phyloP scores from a whole-genome alignment of 2,888 invertebrate species.

The Lysandra bellargus region DNA sequence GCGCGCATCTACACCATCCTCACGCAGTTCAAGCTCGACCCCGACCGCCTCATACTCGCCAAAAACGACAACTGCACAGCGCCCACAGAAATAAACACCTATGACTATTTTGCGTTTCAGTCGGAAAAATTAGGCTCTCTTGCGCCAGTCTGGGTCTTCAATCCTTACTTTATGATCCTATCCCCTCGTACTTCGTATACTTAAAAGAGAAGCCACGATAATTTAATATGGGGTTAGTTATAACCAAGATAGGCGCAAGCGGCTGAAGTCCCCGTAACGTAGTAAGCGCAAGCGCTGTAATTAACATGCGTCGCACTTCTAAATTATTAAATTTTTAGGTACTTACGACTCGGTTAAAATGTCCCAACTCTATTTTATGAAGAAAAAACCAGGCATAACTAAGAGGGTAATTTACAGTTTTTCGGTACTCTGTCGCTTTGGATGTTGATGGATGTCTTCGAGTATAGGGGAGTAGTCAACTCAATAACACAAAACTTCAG shows the following conservation, averaged over 20 bases:
- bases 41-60: constrained; percentile 85
- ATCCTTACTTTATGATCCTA: not conserved
- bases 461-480: not conserved
- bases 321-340: too few relatives aligned
- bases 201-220: too few relatives aligned
- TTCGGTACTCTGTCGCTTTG: too few relatives aligned
- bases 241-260: not conserved
- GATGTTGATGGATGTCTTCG: not conserved
- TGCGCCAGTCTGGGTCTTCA: not conserved
- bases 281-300: not conserved
- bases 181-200: not conserved
- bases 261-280: not conserved
- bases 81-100: constrained; percentile 36
- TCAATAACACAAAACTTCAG: not conserved
- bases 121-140: not conserved
- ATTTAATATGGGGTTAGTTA: too few relatives aligned
- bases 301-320: not conserved
- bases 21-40: constrained; percentile 81
- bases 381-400: too few relatives aligned
- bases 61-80: constrained; percentile 83
- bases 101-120: constrained; percentile 14
- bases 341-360: too few relatives aligned
- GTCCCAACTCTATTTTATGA: too few relatives aligned
- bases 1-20: constrained; percentile 84
- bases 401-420: too few relatives aligned